Evolutionary conservation across 2,888 invertebrate species (phyloP), one percentile per base, ranked within the genome.

Genomic region (Gastrophysa polygoni): DNA sequence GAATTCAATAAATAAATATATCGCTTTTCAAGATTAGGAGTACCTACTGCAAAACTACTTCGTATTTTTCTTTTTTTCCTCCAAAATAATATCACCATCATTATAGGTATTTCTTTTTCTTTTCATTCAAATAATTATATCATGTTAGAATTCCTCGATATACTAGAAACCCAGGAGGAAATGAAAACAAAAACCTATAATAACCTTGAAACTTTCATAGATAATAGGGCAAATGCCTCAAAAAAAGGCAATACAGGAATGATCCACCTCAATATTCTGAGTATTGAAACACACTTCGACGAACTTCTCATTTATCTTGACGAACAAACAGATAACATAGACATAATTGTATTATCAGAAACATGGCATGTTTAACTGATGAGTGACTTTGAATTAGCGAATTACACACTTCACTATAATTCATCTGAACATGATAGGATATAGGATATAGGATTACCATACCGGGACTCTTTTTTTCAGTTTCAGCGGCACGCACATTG

Each of bases 141-240:
- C 7, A 38, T 14, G 38, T 38, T 38, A 38, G 38, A 38, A 38
- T 38, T 38, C 21, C n/a, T 47, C 10, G 20, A 47, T 20, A 8
- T 47, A 47, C 47, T 47, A 11, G 47, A 47, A 21, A 21, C 47
- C 47, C 21, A 47, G 18, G 47, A 47, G 47, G 47, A 47, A 47
- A 47, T 47, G 1, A 47, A 47, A 47, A 47, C 47, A 20, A 47
- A 47, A 20, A 47, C 47, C 21, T 47, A 20, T 20, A 18, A 47
- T 47, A 20, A 47, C 20, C 47, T 47, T 47, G 47, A 47, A 2
- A 47, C 47, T 20, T 18, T 20, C 21, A 47, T 47, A 20, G 47
- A 47, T 8, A 8, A 47, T 47, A 20, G 20, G 20, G 20, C 21
- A 17, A 20, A 47, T 47, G 47, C 1, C 8, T 20, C 1, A 20